Conservation (phyloP, 2,888 invertebrate genomes). For the Barypeithes pellucidus region DNA sequence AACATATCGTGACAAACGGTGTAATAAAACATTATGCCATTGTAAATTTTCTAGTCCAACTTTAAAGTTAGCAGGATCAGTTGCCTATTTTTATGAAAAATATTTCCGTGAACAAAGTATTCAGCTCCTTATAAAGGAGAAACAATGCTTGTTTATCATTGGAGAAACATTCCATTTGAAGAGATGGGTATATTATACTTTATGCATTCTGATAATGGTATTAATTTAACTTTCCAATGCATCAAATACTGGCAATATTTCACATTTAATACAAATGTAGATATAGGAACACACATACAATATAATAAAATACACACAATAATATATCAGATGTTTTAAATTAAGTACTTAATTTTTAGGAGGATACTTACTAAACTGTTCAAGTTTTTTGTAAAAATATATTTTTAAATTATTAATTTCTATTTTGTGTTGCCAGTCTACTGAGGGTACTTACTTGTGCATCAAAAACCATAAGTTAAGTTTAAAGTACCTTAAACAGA, state of each 20-base stretch:
- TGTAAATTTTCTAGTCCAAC: background rate
- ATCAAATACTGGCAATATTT: background rate
- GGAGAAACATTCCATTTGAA: background rate
- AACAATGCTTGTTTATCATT: too few relatives aligned
- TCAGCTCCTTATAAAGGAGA: background rate
- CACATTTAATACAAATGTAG: background rate
- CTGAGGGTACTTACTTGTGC: too few relatives aligned
- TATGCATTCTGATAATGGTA: too few relatives aligned
- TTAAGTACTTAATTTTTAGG: too few relatives aligned
- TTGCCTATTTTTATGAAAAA: background rate
- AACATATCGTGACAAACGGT: background rate
- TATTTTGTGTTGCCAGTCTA: too few relatives aligned
- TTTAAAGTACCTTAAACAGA: too few relatives aligned
- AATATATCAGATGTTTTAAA: background rate
- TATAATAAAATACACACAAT: background rate
- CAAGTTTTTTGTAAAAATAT: too few relatives aligned
- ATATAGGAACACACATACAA: background rate
- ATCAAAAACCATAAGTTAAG: background rate
- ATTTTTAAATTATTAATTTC: too few relatives aligned
- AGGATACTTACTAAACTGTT: too few relatives aligned
- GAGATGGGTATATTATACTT: background rate
- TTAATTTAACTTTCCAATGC: background rate
- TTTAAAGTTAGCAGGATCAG: background rate
- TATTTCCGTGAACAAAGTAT: background rate
- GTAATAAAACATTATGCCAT: background rate